phyloP scores from a whole-genome alignment of 2,888 invertebrate species.

The Zygaena filipendulae region DNA sequence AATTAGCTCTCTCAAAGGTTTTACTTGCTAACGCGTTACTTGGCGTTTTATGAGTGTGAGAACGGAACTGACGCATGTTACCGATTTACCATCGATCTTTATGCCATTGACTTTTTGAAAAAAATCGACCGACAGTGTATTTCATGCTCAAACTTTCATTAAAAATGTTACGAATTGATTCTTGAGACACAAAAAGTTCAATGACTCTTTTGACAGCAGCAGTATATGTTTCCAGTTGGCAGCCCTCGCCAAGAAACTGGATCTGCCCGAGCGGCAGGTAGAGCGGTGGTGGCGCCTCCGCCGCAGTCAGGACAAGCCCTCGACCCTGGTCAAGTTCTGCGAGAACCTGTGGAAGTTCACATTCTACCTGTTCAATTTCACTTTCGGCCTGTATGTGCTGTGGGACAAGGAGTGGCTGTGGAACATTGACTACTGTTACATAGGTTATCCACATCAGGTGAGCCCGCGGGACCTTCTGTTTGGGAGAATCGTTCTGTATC shows the following conservation, averaged over 20 bases:
- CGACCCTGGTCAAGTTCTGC: constrained; percentile 90
- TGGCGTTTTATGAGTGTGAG: too few species aligned
- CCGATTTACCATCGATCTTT: too few species aligned
- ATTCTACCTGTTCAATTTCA: constrained; percentile 87
- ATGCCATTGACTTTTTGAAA: too few species aligned
- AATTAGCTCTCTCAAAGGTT: too few species aligned
- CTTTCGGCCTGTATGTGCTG: constrained; percentile 82
- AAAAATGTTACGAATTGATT: too few species aligned
- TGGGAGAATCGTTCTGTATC: background rate
- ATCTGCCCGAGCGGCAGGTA: constrained; percentile 86
- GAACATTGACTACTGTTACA: constrained; percentile 92
- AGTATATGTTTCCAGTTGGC: constrained; percentile 69
- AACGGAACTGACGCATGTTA: too few species aligned
- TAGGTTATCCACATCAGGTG: constrained; percentile 83
- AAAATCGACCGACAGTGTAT: too few species aligned
- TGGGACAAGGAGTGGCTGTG: constrained; percentile 97
- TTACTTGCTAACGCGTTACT: too few species aligned
- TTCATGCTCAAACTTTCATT: too few species aligned
- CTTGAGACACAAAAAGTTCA: too few species aligned
- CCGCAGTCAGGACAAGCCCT: constrained; percentile 88
- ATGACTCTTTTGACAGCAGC: too few species aligned
- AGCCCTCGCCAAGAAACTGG: constrained; percentile 84
- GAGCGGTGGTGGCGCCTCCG: constrained; percentile 93
- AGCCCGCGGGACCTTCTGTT: constrained; percentile 5
- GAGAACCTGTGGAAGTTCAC: constrained; percentile 93